Percentiles rank a stretch among this genome's conserved stretches.
phyloP scores from a whole-genome alignment of 2,113 vertebrate genomes.

The Scalopus aquaticus region DNA sequence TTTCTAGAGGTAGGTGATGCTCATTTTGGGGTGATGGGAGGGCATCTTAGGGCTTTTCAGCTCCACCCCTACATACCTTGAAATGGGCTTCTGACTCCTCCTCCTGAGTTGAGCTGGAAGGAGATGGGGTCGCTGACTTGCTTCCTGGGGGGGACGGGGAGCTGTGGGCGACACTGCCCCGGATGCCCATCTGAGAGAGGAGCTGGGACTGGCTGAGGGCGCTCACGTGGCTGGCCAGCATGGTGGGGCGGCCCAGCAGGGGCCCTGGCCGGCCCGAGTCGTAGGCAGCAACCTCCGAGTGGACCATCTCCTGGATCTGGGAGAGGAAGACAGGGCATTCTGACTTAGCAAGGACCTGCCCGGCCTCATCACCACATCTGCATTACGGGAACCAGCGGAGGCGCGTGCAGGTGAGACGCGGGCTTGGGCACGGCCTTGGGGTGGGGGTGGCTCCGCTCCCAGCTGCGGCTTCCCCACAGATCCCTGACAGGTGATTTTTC shows the following conservation, averaged over 20 bases:
- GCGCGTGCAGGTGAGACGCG: not conserved
- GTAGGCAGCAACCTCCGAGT: slow-evolving; percentile 93
- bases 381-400: not conserved
- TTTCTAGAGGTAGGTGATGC: not conserved
- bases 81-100: slow-evolving; percentile 96
- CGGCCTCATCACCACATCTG: not conserved
- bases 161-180: slow-evolving; percentile 90
- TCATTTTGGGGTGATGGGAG: accelerated
- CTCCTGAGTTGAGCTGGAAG: slow-evolving; percentile 98
- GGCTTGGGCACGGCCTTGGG: too few species aligned
- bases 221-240: slow-evolving; percentile 94
- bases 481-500: not conserved
- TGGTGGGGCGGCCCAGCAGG: slow-evolving; percentile 92
- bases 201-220: slow-evolving; percentile 95
- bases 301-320: slow-evolving; percentile 98
- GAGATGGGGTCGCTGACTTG: slow-evolving; percentile 98
- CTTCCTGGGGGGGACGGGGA: slow-evolving; percentile 98
- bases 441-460: accelerated
- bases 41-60: not conserved
- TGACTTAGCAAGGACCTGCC: slow-evolving; percentile 22
- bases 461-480: not conserved
- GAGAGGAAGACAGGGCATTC: slow-evolving; percentile 82
- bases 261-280: slow-evolving; percentile 92
- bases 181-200: slow-evolving; percentile 95
- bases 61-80: slow-evolving; percentile 88